These are phyloP conservation scores for Octodon degus DNA, from an alignment of 2,113 vertebrate species.

Conservation along the genomic window DNA sequence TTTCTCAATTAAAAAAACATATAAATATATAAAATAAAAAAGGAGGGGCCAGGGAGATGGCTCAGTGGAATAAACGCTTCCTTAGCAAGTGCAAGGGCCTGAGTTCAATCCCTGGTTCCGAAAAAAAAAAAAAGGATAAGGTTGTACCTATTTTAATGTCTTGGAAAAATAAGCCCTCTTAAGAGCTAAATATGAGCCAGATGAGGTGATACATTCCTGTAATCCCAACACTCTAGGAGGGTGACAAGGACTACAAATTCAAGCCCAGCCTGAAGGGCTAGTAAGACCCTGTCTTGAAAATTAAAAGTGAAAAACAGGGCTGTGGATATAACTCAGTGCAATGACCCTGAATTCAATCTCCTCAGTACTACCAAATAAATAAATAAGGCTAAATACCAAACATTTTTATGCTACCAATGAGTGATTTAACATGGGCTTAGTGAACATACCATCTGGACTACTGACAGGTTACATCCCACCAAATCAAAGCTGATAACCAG, in stretches of 20 bases:
- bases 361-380: background rate
- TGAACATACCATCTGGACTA: background rate
- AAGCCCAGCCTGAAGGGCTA: background rate
- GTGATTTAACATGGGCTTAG: slow-evolving; percentile 25
- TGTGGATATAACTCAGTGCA: background rate
- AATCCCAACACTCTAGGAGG: background rate
- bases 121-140: slow-evolving; percentile 50
- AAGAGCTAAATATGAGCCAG: slow-evolving; percentile 15
- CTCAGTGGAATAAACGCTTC: too few species aligned
- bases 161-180: slow-evolving; percentile 22
- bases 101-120: too few species aligned
- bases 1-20: slow-evolving; percentile 52
- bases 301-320: background rate
- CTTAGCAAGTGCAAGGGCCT: too few species aligned
- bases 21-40: slow-evolving; percentile 50
- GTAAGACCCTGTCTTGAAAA: background rate
- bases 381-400: background rate
- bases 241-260: background rate
- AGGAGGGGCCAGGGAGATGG: too few species aligned
- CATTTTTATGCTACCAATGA: slow-evolving; percentile 5
- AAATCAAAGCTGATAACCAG: background rate
- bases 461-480: background rate
- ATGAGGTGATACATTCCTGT: background rate
- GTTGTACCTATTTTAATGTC: background rate
- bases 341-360: background rate